phyloP scores from a whole-genome alignment of 92 coral and sea anemone species.

The Umimayanthus kanabou region DNA sequence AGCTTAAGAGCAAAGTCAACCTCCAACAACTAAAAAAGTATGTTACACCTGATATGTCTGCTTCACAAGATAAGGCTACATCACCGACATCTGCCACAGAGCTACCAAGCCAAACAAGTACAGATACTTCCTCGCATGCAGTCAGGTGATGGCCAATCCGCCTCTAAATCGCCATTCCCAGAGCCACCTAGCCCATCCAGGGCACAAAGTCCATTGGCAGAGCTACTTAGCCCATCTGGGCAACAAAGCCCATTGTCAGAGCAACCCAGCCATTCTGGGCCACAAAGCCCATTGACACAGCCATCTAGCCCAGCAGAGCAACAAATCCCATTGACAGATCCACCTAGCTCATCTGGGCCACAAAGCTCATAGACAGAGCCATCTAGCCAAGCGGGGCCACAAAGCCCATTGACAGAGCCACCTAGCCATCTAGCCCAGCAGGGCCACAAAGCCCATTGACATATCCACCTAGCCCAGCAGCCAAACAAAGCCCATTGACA shows the following conservation, averaged over 20 bases:
- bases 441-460: not conserved
- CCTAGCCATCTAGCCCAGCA: not conserved
- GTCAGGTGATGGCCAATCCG: not conserved
- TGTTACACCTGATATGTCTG: not conserved
- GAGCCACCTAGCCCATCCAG: not conserved
- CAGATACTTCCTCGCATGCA: too few species aligned
- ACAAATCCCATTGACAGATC: not conserved
- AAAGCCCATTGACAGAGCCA: not conserved
- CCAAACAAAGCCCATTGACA: not conserved
- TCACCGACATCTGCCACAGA: constrained; percentile 8
- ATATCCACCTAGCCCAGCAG: not conserved
- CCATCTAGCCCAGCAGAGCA: not conserved
- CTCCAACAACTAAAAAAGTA: constrained; percentile 53
- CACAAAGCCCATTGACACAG: too few species aligned
- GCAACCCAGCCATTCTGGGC: too few species aligned
- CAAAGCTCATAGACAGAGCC: not conserved
- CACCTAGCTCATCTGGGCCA: not conserved
- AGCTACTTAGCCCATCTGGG: not conserved
- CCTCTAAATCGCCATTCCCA: not conserved
- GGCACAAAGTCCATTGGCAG: not conserved
- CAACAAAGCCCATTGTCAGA: not conserved
- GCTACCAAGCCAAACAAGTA: not conserved
- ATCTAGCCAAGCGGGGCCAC: not conserved
- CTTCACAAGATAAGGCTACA: not conserved
- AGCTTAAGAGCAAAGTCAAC: constrained; percentile 29